A percentile compares a stretch with the other conserved stretches of the same genome.
Evolutionary conservation across 2,797 vertebrate genomes (phyloP).

Genomic region (Girardinus metallicus): DNA sequence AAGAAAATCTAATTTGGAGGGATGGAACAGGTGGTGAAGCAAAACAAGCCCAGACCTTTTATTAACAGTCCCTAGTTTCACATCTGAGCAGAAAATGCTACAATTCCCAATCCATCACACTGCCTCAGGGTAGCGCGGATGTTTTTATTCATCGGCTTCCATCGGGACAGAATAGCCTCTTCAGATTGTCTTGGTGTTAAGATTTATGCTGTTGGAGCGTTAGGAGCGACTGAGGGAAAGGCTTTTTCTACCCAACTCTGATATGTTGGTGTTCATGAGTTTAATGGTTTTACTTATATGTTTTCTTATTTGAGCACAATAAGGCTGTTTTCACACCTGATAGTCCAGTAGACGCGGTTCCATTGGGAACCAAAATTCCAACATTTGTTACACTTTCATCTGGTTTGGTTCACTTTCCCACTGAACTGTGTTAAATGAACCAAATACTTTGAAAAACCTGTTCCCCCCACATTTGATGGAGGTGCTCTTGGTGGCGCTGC

Average conservation of each 20-base stretch:
- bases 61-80: background rate
- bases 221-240: background rate
- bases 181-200: background rate
- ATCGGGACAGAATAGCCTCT: background rate
- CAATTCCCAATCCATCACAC: background rate
- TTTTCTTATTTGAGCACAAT: background rate
- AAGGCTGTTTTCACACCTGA: too few species aligned
- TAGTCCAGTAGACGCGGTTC: too few species aligned
- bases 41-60: background rate
- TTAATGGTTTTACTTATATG: background rate
- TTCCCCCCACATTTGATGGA: too few species aligned
- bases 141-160: background rate
- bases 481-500: too few species aligned
- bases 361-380: too few species aligned
- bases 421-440: too few species aligned
- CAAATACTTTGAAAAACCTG: too few species aligned
- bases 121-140: background rate
- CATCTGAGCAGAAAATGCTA: background rate
- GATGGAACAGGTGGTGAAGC: background rate
- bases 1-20: background rate
- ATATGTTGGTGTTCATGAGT: background rate
- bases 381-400: too few species aligned
- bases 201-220: background rate
- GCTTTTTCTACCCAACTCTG: background rate
- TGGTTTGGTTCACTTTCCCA: too few species aligned